Evolutionary conservation across 2,113 vertebrate species (phyloP).

Genomic region (Tachuris rubrigastra): DNA sequence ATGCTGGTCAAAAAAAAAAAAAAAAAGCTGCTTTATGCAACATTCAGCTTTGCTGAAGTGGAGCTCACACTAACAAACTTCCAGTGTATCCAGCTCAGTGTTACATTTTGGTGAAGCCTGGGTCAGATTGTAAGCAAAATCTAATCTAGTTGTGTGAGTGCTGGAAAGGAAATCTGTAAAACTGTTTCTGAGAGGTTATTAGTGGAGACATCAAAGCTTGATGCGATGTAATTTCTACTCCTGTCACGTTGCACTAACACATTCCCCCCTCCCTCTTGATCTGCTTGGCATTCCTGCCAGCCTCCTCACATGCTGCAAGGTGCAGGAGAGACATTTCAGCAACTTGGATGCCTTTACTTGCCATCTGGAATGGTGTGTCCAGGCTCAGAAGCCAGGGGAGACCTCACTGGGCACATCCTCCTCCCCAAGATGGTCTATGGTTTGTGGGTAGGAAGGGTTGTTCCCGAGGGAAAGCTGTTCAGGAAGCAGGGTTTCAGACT

Average conservation of each 20-base stretch:
- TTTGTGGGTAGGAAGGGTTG: neutral
- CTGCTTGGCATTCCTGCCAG: neutral
- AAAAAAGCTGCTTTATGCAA: neutral
- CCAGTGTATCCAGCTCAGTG: neutral
- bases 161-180: neutral
- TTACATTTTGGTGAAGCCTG: neutral
- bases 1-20: neutral
- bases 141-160: neutral
- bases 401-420: neutral
- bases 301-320: neutral
- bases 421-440: neutral
- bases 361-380: neutral
- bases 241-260: neutral
- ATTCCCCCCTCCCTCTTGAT: neutral
- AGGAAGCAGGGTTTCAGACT: neutral
- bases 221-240: neutral
- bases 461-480: neutral
- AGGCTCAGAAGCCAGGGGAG: neutral
- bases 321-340: neutral
- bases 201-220: neutral
- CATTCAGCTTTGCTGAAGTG: conserved; percentile 30
- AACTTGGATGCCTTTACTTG: neutral
- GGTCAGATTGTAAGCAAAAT: neutral
- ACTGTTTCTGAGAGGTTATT: neutral
- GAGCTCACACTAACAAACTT: neutral